Evolutionary conservation across 37 sponge, comb jelly and placozoan species (phyloP), one percentile per base, ranked within the genome.

Genomic region (Theonella swinhoei): DNA sequence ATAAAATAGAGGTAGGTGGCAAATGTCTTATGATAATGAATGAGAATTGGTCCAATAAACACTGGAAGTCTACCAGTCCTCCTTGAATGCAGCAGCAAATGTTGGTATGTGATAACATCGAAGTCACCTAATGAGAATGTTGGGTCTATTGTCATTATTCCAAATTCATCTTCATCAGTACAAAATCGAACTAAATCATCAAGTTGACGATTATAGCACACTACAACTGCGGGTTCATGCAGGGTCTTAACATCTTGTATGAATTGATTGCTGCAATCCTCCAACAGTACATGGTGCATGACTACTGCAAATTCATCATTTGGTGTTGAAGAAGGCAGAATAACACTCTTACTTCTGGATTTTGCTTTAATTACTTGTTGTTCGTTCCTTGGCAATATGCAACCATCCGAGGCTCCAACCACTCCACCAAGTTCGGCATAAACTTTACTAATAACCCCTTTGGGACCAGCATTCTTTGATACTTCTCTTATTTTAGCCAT

Each of bases 141-240:
- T 25, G 76, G 76, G 42, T 75, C 76, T n/a, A 75, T 75, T 40
- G 54, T 42, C 76, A 75, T 43, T 39, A 75, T 40, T n/a, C 54
- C 54, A 42, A 42, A 42, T 75, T 75, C 54, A 3, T 42, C 54
- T 26, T 23, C 24, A 19, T 75, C 47, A 24, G 76, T 75, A 23
- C 24, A 75, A 75, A 39, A 75, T 42, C 76, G 72, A 31, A 71
- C 36, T 39, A 75, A 42, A 75, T 75, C 76, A 75, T 75, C 54
- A 8, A 75, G 30, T 59, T 75, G 76, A 25, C 58, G 25, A 42
- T 75, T 33, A 19, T 39, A 66, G 26, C 67, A 66, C 26, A 66
- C 19, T 7, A 66, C 26, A 26, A 24, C 26, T 24, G 26, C 67
- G n/a, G 67, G 67, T 24, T 66, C n/a, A n/a, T n/a, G n/a, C n/a